Evolutionary conservation across 2,797 vertebrate species (phyloP).

Genomic region (Acropternis orthonyx): DNA sequence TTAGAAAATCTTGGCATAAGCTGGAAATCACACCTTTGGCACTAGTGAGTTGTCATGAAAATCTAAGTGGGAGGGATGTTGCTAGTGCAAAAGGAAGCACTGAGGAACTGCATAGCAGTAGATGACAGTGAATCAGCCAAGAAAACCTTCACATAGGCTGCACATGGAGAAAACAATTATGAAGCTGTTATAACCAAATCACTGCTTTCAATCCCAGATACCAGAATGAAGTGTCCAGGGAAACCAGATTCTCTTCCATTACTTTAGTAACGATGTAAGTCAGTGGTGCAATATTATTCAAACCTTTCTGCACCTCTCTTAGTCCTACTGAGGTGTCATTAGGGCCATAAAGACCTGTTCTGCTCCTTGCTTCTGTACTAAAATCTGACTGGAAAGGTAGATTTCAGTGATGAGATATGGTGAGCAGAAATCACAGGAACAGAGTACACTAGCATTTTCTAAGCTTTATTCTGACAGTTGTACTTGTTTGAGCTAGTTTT

Average conservation of each 20-base stretch:
- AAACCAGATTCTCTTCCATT: background rate
- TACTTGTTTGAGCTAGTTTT: background rate
- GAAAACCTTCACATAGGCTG: background rate
- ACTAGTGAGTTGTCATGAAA: background rate
- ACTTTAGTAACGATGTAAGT: background rate
- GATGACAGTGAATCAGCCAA: background rate
- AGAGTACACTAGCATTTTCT: background rate
- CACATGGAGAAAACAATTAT: background rate
- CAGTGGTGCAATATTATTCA: background rate
- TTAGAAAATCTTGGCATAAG: background rate
- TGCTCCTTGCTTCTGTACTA: background rate
- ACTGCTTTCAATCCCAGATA: background rate
- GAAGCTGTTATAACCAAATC: background rate
- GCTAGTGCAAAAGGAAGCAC: background rate
- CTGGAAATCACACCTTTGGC: background rate
- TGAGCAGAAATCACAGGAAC: background rate
- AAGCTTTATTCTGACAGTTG: background rate
- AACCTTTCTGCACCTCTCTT: background rate
- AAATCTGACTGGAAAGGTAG: background rate
- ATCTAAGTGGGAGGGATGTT: background rate
- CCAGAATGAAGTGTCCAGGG: background rate
- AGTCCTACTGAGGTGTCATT: background rate
- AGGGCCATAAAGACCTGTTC: background rate
- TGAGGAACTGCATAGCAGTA: background rate
- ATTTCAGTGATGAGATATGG: background rate